These are phyloP conservation scores for Antrozous pallidus DNA, from an alignment of 2,797 vertebrate species.

Conservation along the genomic window DNA sequence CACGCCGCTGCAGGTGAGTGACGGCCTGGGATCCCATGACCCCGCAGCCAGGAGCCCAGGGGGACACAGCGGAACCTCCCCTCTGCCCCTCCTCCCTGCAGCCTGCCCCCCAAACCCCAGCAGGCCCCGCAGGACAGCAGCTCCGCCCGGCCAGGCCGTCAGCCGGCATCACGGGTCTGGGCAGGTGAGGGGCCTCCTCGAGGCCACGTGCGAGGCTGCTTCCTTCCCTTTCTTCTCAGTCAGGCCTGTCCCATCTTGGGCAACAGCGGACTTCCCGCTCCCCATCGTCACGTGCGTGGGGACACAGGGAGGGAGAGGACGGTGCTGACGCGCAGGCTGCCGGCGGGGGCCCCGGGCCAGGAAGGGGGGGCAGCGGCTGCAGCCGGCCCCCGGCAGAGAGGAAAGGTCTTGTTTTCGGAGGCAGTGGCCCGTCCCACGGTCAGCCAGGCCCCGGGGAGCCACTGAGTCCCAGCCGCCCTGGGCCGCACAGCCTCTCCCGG, in stretches of 20 bases:
- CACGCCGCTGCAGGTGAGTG: fast-evolving
- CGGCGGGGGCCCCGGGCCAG: neutral
- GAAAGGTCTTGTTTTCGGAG: neutral
- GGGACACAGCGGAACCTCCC: fast-evolving
- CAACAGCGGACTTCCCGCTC: conserved; percentile 52
- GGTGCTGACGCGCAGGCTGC: neutral
- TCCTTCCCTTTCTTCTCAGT: conserved; percentile 77
- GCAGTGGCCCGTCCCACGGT: fast-evolving
- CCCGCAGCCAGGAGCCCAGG: neutral
- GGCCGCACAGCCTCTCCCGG: neutral
- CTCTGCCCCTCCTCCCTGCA: neutral
- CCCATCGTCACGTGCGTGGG: neutral
- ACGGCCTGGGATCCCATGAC: fast-evolving
- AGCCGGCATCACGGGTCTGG: conserved; percentile 38
- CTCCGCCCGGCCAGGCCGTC: neutral
- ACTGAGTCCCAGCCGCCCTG: conserved; percentile 41
- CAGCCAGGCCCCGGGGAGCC: neutral
- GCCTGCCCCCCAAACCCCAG: neutral
- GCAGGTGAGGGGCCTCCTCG: neutral
- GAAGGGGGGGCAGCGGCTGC: neutral
- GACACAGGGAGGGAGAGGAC: neutral
- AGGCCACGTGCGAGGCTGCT: neutral
- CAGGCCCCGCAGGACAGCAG: neutral
- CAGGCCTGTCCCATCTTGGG: conserved; percentile 55
- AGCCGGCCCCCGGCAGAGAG: neutral